A percentile compares a stretch with the other conserved stretches of the same genome.
These are phyloP conservation scores for Dendronephthya gigantea DNA, from an alignment of 64 coral and sea anemone species.

Conservation along the genomic window DNA sequence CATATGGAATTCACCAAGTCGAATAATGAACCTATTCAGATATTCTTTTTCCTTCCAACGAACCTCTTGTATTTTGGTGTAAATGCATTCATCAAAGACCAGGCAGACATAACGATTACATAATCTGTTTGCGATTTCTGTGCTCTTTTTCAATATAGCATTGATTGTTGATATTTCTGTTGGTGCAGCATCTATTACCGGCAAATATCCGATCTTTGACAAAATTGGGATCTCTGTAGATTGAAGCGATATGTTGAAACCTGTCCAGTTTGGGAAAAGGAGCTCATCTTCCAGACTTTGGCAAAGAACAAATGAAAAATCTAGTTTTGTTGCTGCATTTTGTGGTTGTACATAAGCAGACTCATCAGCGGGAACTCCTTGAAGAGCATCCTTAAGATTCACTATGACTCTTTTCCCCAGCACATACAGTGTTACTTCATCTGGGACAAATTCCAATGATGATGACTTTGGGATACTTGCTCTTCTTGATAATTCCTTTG, in stretches of 20 bases:
- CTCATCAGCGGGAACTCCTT: neutral
- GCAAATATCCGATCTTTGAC: conserved; percentile 2
- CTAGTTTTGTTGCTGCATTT: neutral
- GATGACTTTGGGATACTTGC: neutral
- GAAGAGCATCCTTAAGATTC: neutral
- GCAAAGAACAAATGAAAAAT: neutral
- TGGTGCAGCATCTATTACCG: no score
- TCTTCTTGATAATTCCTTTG: neutral
- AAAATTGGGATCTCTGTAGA: neutral
- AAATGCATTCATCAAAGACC: conserved; percentile 13
- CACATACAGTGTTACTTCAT: neutral
- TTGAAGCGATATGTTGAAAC: neutral
- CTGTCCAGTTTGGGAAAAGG: neutral
- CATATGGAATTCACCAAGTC: neutral
- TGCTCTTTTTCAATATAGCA: no score
- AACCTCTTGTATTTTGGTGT: neutral
- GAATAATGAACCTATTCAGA: neutral
- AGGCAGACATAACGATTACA: no score
- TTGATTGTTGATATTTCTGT: no score
- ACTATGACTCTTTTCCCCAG: neutral
- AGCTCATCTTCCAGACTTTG: neutral
- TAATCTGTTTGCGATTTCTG: no score
- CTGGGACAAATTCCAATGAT: neutral
- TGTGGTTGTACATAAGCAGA: neutral
- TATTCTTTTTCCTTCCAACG: neutral